Percentiles rank a stretch among this genome's conserved stretches.
Conservation (phyloP, 2,797 vertebrate species). For the Danio choprae region DNA sequence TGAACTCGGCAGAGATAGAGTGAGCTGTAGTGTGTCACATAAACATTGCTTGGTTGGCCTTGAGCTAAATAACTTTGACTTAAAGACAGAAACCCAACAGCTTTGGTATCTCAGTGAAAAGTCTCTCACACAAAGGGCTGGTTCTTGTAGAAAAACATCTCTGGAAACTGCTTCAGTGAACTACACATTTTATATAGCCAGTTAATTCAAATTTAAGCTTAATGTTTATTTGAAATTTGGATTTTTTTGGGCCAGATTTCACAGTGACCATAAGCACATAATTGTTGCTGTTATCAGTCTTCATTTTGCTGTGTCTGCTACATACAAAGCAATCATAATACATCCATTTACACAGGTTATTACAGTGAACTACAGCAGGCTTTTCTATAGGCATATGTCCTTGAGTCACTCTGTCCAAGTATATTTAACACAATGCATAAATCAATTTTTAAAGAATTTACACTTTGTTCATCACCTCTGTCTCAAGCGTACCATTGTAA, state of each 20-base stretch:
- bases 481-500: neutral
- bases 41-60: slow-evolving; percentile 14
- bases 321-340: too few relatives aligned
- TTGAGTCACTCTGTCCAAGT: neutral
- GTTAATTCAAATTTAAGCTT: neutral
- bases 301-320: neutral
- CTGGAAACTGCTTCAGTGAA: neutral
- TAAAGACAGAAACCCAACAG: slow-evolving; percentile 19
- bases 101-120: neutral
- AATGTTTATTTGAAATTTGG: accelerated
- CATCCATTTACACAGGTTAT: neutral
- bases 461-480: neutral
- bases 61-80: slow-evolving; percentile 28
- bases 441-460: neutral
- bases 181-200: neutral
- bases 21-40: slow-evolving; percentile 21
- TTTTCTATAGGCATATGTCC: neutral
- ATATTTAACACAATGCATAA: neutral
- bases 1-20: neutral
- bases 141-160: neutral
- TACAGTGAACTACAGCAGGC: neutral
- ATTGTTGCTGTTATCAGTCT: neutral
- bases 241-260: neutral
- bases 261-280: neutral
- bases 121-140: neutral